Evolutionary conservation across 2,113 vertebrate genomes (phyloP).

Genomic region (Myrmophylax atrothorax): DNA sequence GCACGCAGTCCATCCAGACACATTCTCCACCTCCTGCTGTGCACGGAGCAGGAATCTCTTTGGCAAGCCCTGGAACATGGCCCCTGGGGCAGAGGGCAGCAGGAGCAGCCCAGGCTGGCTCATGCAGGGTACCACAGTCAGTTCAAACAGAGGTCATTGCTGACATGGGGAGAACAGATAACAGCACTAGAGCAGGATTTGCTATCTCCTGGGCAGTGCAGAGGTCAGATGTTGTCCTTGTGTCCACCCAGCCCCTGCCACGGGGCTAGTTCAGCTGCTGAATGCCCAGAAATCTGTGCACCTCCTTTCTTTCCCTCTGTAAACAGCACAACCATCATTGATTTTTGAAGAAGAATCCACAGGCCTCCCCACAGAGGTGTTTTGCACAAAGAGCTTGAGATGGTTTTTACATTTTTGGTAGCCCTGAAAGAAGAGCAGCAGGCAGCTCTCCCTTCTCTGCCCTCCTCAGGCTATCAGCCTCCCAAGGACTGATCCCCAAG

Average conservation of each 20-base stretch:
- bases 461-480: not conserved
- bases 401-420: not conserved
- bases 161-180: not conserved
- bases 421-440: not conserved
- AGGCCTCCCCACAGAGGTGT: conserved; percentile 20
- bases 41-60: not conserved
- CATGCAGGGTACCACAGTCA: not conserved
- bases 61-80: rapidly evolving
- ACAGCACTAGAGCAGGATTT: not conserved
- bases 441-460: not conserved
- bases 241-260: not conserved
- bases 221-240: not conserved
- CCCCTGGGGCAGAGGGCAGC: not conserved
- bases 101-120: not conserved
- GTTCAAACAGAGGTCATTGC: not conserved
- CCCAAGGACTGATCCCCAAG: not conserved
- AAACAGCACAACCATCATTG: conserved; percentile 50
- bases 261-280: not conserved
- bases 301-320: not conserved
- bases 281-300: not conserved
- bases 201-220: not conserved
- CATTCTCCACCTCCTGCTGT: not conserved
- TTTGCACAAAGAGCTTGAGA: conserved; percentile 41
- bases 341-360: conserved; percentile 59
- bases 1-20: not conserved